Evolutionary conservation across 2,888 invertebrate genomes (phyloP), one percentile per base, ranked within the genome.

Genomic region (Pilophorus perplexus): DNA sequence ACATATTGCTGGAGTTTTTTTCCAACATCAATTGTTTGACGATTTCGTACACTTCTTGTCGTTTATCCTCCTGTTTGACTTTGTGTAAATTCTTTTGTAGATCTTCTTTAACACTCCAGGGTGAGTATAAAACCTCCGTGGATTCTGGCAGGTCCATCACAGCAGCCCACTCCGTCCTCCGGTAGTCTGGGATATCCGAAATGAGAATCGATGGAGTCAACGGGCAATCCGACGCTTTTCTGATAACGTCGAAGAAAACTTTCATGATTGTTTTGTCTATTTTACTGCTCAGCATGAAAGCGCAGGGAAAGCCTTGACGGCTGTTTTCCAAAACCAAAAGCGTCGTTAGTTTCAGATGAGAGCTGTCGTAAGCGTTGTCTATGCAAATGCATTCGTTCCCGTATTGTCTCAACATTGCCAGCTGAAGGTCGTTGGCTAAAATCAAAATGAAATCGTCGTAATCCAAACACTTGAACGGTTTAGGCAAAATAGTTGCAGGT

Each of bases 391-490:
- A 69, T 44, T 73, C 69, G 20, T 46, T 59, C 2, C 71, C 69
- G 60, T 69, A 73, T 33, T 59, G 68, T 67, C 68, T 60, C 25
- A 74, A 38, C 37, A 72, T 12, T n/a, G 12, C 37, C 1, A 37
- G 37, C 14, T 37, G 37, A n/a, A 62, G 68, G 25, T 68, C 64
- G 44, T 70, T 72, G 72, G 72, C 72, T 2, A 73, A 70, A 37
- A 71, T 69, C 16, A 74, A 69, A 48, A 73, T 27, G 54, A 72
- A 72, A 54, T 73, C 73, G 18, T 72, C 70, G 12, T 12, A 2
- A 3, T 4, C n/a, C 4, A 37, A 4, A 37, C n/a, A n/a, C n/a
- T n/a, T n/a, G n/a, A n/a, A n/a, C n/a, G n/a, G n/a, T n/a, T n/a
- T n/a, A n/a, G n/a, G n/a, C n/a, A n/a, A n/a, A n/a, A n/a, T n/a